Base-by-base conservation (phyloP, 1,140 invertebrate species). In the Glossosoma conforme region DNA sequence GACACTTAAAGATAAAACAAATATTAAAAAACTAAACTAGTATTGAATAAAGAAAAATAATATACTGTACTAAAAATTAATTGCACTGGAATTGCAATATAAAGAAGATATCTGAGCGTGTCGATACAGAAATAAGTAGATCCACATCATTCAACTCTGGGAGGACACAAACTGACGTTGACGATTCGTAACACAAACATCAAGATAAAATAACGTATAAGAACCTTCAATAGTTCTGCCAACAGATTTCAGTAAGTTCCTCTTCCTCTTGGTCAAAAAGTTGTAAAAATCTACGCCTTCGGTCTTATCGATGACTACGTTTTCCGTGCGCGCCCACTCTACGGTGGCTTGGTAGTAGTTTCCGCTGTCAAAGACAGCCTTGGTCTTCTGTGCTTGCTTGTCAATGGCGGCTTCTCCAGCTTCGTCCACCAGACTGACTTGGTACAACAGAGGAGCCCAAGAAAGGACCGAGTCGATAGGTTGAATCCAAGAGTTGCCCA, bases 401-500 rank as follows among this genome's bases (percentile, higher is more conserved):
- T 79, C 65, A 20, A 85, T 79, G 30, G 61, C 53, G 3, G 77
- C 65, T 50, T 78, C 77, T 0, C 82, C 82, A 44, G 65, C 56
- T 21, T 77, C 66, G 60, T 86, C 84, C 5, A 86, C 70, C 47
- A 85, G 73, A 11, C 83, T 83, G 61, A 69, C 69, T 50, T 80
- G 81, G 8, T 80, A 62, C 9, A 85, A 79, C 13, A 93, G 69
- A 1, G 85, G 85, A 2, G 79, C 88, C 89, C 89, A 93, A 3
- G 83, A 86, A 36, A 84, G 65, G 0, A 87, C 83, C 13, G 84
- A 84, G 62, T 92, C 87, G 33, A 91, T 79, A 0, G 90, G 89
- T 13, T 84, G 86, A 41, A 92, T 89, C 89, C 89, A 93, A 0
- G 88, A 81, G 66, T 93, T 89, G 2, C 89, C 89, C 62, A 93